phyloP scores from a whole-genome alignment of 1,140 invertebrate genomes.

The Elysia chlorotica region DNA sequence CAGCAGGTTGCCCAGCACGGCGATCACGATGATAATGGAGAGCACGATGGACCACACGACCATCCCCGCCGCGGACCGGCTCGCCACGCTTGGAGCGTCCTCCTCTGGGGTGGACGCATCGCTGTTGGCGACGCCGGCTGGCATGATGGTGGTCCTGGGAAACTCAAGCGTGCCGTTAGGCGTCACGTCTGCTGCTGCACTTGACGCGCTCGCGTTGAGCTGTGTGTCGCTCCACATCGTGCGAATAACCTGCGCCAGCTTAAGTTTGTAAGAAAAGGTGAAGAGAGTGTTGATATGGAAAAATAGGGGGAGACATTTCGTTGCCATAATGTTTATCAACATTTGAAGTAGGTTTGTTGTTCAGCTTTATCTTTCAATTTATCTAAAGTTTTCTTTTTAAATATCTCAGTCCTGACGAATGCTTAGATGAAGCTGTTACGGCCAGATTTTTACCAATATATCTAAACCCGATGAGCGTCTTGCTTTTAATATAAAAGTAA shows the following conservation, averaged over 20 bases:
- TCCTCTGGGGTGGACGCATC: neutral
- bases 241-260: neutral
- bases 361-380: no score
- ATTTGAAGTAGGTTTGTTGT: no score
- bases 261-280: no score
- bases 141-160: neutral
- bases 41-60: slow-evolving; percentile 29
- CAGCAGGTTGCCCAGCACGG: slow-evolving; percentile 46
- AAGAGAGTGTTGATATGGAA: no score
- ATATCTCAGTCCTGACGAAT: no score
- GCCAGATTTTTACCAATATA: no score
- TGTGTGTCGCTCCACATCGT: neutral
- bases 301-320: no score
- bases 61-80: slow-evolving; percentile 20
- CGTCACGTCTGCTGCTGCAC: neutral
- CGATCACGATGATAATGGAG: slow-evolving; percentile 34
- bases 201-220: neutral
- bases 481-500: no score
- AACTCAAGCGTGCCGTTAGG: neutral
- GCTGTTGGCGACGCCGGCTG: neutral
- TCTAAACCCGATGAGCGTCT: no score
- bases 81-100: neutral
- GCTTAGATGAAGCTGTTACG: no score
- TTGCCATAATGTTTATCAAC: no score
- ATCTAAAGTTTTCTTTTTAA: no score